phyloP scores from a whole-genome alignment of 2,888 invertebrate genomes.

The Polylopha cassiicola region DNA sequence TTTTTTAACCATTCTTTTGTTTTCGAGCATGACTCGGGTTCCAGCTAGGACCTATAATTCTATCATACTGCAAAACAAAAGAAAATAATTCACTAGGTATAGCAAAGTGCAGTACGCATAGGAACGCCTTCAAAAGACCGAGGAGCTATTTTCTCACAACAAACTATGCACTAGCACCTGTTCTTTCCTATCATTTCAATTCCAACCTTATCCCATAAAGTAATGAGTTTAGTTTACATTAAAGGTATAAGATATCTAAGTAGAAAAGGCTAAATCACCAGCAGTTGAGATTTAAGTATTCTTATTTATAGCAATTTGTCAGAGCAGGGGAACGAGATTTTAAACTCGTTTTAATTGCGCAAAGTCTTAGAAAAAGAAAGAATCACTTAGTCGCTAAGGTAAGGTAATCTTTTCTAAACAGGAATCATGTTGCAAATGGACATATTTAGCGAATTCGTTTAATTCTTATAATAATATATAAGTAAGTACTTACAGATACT shows the following conservation, averaged over 20 bases:
- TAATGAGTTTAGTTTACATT: background rate
- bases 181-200: background rate
- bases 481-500: no score
- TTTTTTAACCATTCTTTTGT: no score
- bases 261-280: slow-evolving; percentile 33
- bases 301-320: slow-evolving; percentile 55
- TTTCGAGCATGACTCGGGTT: no score
- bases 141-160: slow-evolving; percentile 16
- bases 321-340: slow-evolving; percentile 49
- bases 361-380: slow-evolving; percentile 31
- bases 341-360: slow-evolving; percentile 55
- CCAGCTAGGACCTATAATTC: no score
- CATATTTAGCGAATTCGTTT: no score
- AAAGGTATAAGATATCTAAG: slow-evolving; percentile 23
- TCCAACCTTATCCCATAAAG: background rate
- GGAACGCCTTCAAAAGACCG: no score
- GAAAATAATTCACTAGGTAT: background rate
- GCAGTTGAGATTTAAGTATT: slow-evolving; percentile 45
- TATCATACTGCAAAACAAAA: no score
- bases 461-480: no score
- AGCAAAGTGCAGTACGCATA: slow-evolving; percentile 2
- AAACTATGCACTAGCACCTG: slow-evolving; percentile 15
- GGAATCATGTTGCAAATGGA: no score
- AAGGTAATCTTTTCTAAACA: no score
- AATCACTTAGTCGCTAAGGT: no score